Conservation (phyloP, 2,113 vertebrate genomes). For the Cynocephalus volans region DNA sequence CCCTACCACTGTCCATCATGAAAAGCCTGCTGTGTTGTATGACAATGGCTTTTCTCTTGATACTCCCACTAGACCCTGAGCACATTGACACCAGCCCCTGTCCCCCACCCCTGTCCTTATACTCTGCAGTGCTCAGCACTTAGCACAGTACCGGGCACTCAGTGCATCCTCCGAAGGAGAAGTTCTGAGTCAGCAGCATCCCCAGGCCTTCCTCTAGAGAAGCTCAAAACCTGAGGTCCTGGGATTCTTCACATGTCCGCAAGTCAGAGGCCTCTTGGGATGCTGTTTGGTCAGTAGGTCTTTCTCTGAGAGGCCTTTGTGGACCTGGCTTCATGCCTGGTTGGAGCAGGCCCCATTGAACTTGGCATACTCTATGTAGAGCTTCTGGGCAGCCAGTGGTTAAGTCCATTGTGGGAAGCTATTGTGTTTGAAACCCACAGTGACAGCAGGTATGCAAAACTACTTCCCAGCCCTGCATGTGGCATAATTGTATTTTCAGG, state of each 20-base stretch:
- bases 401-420: constrained; percentile 74
- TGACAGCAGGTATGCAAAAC: constrained; percentile 69
- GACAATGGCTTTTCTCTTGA: not conserved
- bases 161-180: not conserved
- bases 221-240: not conserved
- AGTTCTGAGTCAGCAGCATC: not conserved
- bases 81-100: rapidly evolving
- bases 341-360: not conserved
- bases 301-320: not conserved
- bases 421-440: not conserved
- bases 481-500: constrained; percentile 86
- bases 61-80: no score
- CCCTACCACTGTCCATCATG: not conserved
- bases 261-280: not conserved
- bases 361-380: not conserved
- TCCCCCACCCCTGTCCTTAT: rapidly evolving
- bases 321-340: not conserved
- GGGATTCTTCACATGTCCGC: not conserved
- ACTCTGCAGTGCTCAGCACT: not conserved
- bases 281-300: not conserved
- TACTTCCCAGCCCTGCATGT: constrained; percentile 81
- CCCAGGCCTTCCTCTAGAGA: not conserved
- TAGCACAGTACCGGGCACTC: not conserved
- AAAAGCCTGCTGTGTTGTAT: rapidly evolving
- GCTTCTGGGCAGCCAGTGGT: constrained; percentile 74